Percentiles rank a stretch among this genome's conserved stretches.
Evolutionary conservation across 2,797 vertebrate genomes (phyloP).

Genomic region (Lithobates sylvaticus): DNA sequence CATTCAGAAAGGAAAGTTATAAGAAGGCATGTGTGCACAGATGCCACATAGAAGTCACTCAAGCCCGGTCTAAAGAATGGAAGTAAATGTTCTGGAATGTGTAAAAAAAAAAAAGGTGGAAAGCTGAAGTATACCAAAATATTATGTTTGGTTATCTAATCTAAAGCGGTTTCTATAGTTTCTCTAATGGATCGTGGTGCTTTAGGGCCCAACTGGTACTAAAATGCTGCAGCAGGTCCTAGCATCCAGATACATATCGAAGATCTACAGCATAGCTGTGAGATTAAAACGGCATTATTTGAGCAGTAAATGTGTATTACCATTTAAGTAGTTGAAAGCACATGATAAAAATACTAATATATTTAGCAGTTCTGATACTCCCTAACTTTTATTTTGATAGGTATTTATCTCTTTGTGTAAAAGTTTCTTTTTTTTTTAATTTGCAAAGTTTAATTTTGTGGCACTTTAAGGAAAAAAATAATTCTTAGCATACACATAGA

Average conservation of each 20-base stretch:
- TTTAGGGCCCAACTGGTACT: constrained; percentile 21
- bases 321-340: no score
- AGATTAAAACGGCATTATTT: neutral
- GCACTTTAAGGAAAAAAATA: no score
- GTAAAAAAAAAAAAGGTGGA: no score
- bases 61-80: constrained; percentile 62
- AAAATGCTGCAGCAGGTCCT: neutral
- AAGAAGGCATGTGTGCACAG: neutral
- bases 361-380: no score
- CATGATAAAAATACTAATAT: no score
- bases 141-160: neutral
- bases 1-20: neutral
- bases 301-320: neutral
- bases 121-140: neutral
- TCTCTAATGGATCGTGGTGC: neutral
- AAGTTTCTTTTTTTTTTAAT: no score
- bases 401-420: no score
- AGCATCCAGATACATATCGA: neutral
- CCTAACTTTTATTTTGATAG: no score
- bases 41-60: constrained; percentile 17
- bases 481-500: no score
- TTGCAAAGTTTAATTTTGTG: no score
- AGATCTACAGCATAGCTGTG: neutral
- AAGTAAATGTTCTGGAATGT: constrained; percentile 25
- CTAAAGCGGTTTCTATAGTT: neutral